Evolutionary conservation across 2,797 vertebrate species (phyloP).

Genomic region (Argya squamiceps): DNA sequence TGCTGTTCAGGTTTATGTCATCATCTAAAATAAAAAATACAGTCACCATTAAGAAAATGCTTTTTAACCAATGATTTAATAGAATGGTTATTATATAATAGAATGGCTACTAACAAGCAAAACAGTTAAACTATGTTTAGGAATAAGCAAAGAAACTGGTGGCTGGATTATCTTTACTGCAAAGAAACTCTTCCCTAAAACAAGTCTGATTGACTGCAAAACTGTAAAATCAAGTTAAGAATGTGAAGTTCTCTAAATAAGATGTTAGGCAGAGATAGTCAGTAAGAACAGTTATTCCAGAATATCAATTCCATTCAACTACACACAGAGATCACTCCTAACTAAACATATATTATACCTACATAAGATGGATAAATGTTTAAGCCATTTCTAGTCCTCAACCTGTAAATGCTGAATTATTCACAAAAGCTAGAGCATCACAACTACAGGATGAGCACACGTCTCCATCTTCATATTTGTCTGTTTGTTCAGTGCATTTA

Average conservation of each 20-base stretch:
- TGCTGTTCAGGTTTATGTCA: conserved; percentile 86
- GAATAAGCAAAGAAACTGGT: background rate
- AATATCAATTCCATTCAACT: background rate
- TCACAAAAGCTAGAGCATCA: background rate
- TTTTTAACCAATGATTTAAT: background rate
- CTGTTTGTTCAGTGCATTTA: background rate
- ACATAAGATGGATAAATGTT: background rate
- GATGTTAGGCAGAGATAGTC: background rate
- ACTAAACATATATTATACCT: background rate
- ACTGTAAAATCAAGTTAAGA: background rate
- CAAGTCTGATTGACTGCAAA: background rate
- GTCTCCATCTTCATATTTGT: background rate
- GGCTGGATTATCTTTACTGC: background rate
- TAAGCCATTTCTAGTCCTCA: background rate
- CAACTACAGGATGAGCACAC: background rate
- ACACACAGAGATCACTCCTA: background rate
- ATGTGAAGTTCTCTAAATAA: background rate
- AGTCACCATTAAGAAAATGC: background rate
- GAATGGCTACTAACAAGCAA: background rate
- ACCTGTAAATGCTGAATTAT: background rate
- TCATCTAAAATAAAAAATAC: conserved; percentile 75
- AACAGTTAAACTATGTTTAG: background rate
- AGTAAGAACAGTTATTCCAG: background rate
- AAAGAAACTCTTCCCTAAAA: background rate
- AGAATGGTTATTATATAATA: background rate